Base-by-base conservation (phyloP, 1,140 invertebrate genomes). In the Temnothorax longispinosus region DNA sequence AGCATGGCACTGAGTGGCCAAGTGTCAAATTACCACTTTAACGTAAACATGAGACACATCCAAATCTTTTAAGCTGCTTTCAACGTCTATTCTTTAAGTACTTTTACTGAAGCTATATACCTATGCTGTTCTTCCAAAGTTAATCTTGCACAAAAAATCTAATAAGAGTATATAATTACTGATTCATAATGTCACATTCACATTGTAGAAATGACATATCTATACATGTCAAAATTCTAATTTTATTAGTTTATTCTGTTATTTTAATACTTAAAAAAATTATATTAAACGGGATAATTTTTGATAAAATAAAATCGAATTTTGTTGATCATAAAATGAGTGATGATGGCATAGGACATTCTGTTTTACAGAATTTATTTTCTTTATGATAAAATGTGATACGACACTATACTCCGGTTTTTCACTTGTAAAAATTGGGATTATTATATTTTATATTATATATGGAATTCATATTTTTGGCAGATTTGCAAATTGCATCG, bases 21-120 rank as follows among this genome's bases (percentile, higher is more conserved):
- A 91, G 93, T 90, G 88, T 93, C 93, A 89, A 93, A 92, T 93
- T 93, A 93, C 92, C 88, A 80, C 65, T 44, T 50, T 47, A 81
- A 69, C 62, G 60, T 72, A 78, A 88, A 64, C 54, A 38, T 32
- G 13, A 82, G 13, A 71, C 21, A 58, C 13, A 38, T 10, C 35
- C 54, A n/a, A 56, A 27, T 72, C 27, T 44, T 41, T 75, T 50
- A 56, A 84, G 27, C n/a, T 11, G 47, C 18, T 56, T 81, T 27
- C 5, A 44, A n/a, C 21, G 6, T 2, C 6, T 27, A 47, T 6
- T 74, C 35, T 69, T 38, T 38, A 47, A 44, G 6, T 47, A 11
- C 38, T 76, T 69, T 47, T n/a, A 44, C 8, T 54, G 11, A 74
- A 54, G 5, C 1, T 21, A 21, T 21, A 21, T 56, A n/a, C 0